Conservation (phyloP, 1,140 invertebrate species). For the Ylistrum balloti region DNA sequence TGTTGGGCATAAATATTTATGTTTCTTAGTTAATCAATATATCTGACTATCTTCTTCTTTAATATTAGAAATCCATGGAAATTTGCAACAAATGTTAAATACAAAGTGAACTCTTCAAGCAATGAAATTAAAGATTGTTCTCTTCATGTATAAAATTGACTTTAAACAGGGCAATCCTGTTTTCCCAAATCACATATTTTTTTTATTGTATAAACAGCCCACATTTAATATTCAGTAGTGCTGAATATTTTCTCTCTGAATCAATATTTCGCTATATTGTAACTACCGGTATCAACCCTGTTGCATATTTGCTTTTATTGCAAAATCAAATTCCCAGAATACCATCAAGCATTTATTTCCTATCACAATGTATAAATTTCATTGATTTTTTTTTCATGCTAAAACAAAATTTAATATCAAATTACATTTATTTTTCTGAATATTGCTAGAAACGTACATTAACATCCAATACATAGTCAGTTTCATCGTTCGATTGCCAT, state of each 20-base stretch:
- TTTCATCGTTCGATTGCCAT: background rate
- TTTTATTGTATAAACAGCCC: background rate
- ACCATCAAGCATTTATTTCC: background rate
- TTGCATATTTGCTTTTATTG: background rate
- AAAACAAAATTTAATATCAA: background rate
- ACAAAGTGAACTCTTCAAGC: too few relatives aligned
- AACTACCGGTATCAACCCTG: background rate
- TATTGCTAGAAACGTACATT: background rate
- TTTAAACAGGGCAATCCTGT: background rate
- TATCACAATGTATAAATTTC: conserved; percentile 16
- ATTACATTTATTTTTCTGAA: background rate
- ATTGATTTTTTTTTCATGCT: background rate
- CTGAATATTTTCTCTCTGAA: background rate
- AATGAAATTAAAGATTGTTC: too few relatives aligned
- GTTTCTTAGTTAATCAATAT: too few relatives aligned
- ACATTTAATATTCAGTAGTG: background rate
- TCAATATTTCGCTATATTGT: background rate
- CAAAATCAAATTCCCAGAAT: conserved; percentile 6
- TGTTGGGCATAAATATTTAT: too few relatives aligned
- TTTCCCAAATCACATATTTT: background rate
- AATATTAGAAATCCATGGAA: too few relatives aligned
- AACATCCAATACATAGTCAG: background rate
- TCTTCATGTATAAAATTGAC: background rate
- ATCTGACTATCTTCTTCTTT: too few relatives aligned
- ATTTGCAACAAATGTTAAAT: too few relatives aligned